phyloP scores from a whole-genome alignment of 2,888 invertebrate species.

The Troides helena region DNA sequence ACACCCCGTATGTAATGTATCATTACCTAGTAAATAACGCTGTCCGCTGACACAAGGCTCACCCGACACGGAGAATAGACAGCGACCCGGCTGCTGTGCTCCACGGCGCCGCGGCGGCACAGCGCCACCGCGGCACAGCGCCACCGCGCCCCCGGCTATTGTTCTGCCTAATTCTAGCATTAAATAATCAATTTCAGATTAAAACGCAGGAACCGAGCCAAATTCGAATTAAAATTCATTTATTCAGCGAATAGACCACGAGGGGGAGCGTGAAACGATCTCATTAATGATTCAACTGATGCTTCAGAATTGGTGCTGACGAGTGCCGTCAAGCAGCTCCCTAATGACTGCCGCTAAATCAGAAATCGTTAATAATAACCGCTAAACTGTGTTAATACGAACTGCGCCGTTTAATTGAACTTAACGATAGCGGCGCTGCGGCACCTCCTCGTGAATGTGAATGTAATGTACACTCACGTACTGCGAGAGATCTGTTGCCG shows the following conservation, averaged over 20 bases:
- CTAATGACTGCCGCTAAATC: constrained; percentile 17
- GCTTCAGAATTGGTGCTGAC: constrained; percentile 20
- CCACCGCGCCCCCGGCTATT: too few species aligned
- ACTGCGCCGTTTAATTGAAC: neutral
- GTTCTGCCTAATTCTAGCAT: constrained; percentile 16
- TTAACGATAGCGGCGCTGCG: neutral
- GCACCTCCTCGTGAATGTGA: too few species aligned
- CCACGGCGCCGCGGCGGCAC: too few species aligned
- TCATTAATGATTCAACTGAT: constrained; percentile 29
- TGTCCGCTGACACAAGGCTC: too few species aligned
- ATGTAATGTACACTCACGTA: too few species aligned
- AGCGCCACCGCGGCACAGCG: too few species aligned
- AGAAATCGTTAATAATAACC: constrained; percentile 7
- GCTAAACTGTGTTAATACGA: too few species aligned
- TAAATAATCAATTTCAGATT: constrained; percentile 29
- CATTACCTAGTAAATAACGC: too few species aligned
- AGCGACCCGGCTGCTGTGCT: too few species aligned
- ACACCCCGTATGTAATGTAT: too few species aligned
- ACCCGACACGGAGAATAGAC: too few species aligned
- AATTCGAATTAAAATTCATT: constrained; percentile 26
- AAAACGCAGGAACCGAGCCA: constrained; percentile 12
- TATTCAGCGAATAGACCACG: constrained; percentile 28
- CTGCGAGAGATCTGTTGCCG: too few species aligned
- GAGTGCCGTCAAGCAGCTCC: constrained; percentile 13
- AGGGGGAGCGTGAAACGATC: constrained; percentile 19